Base-by-base conservation (phyloP, 1,140 invertebrate species). In the Drosophila mojavensis region DNA sequence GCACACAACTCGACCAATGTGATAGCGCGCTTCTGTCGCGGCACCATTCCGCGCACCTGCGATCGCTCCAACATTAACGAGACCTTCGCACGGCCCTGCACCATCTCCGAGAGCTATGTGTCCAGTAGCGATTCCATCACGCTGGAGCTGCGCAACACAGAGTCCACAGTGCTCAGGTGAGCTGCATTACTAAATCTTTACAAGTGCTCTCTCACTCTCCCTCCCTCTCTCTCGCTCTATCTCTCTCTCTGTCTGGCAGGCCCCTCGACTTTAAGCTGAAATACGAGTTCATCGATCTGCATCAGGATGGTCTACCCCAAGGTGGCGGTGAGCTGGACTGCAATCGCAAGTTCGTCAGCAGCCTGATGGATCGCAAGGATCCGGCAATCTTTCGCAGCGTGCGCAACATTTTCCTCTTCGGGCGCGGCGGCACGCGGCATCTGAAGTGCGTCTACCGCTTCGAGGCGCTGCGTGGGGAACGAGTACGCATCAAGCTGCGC, bases 261-360 rank as follows among this genome's bases (percentile, higher is more conserved):
- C 96, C 96, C 0, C 94, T 97, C 11, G 95, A 96, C 76, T 97
- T 98, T 86, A 95, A 96, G 79, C 95, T 97, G 0, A 94, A 97
- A n/a, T 98, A 97, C 92, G 97, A 98, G 92, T 97, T 98, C 76
- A 97, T 98, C 7, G 96, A 97, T 91, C 93, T 97, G 3, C 95
- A 96, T 68, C 96, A 97, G 93, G 96, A 97, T 80, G 97, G 97
- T 0, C 95, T 97, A 60, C 94, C 95, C 0, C 96, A 95, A 91
- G 96, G 95, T 15, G 96, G 95, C 11, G 85, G 88, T 0, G 91
- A 92, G 13, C 73, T 91, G 26, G 92, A 92, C 28, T 92, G 92
- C 59, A 92, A 86, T 67, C 75, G 92, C 1, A 92, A 92, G 72
- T 97, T 97, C 78, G 94, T 94, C 24, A 96, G 95, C 64, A 92